phyloP scores from a whole-genome alignment of 2,797 vertebrate species.

The Fistularia tabacaria region DNA sequence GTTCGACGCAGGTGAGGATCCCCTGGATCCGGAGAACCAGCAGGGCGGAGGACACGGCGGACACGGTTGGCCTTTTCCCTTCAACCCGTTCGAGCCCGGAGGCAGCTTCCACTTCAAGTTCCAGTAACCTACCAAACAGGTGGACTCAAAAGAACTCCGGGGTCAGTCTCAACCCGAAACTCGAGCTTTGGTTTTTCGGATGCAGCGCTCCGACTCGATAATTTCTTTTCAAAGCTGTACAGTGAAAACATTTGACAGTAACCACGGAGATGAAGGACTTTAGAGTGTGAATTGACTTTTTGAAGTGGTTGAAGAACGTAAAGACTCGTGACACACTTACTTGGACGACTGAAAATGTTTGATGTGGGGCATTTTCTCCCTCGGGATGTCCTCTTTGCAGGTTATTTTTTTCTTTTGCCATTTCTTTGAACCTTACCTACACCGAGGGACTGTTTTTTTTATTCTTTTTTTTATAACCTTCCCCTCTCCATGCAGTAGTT shows the following conservation, averaged over 20 bases:
- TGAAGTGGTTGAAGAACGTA: slow-evolving; percentile 25
- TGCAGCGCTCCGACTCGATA: slow-evolving; percentile 11
- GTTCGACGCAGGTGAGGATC: slow-evolving; percentile 82
- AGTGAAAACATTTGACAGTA: background rate
- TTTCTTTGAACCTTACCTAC: slow-evolving; percentile 45
- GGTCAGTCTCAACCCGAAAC: slow-evolving; percentile 35
- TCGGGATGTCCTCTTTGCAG: background rate
- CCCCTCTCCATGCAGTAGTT: too few relatives aligned
- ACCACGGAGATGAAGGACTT: too few relatives aligned
- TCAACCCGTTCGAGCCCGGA: slow-evolving; percentile 83
- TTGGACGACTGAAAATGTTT: slow-evolving; percentile 16
- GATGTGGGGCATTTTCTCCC: slow-evolving; percentile 7
- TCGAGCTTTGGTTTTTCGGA: slow-evolving; percentile 27
- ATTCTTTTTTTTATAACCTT: background rate
- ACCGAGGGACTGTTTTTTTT: slow-evolving; percentile 5
- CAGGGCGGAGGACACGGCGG: slow-evolving; percentile 73
- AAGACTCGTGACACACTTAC: slow-evolving; percentile 18
- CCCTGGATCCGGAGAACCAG: slow-evolving; percentile 83
- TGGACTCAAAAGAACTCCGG: slow-evolving; percentile 21
- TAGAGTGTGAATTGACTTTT: slow-evolving; percentile 1
- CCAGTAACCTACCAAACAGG: slow-evolving; percentile 73
- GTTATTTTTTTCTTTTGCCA: slow-evolving; percentile 26
- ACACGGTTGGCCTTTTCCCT: slow-evolving; percentile 81
- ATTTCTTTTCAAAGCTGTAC: slow-evolving; percentile 24
- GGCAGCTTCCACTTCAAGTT: slow-evolving; percentile 86